Base-by-base conservation (phyloP, 1,140 invertebrate species). In the Drosophila watanabei region DNA sequence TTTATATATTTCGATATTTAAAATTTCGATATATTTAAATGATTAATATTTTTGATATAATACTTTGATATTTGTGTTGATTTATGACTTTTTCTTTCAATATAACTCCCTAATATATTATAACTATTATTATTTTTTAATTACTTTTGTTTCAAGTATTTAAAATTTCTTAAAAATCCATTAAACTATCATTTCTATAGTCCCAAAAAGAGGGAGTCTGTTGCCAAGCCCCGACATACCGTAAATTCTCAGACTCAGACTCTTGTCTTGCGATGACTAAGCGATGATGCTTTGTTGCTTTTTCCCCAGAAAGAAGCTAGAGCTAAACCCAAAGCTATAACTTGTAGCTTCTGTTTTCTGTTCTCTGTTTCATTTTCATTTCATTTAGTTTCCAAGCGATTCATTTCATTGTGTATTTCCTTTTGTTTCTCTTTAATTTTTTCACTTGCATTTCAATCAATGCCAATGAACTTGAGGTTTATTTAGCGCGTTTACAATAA, bases 391-490 rank as follows among this genome's bases (percentile, higher is more conserved):
- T 71, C 24, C 4, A 28, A 24, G 13, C 45, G 13, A 48, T 73
- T 30, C 37, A 16, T 48, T 72, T 78, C 56, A 43, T 63, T 80
- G 35, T 54, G 30, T 66, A 60, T 43, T 71, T 73, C 49, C 43
- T 51, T 62, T 81, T 45, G 48, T 16, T 61, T 54, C 71, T 58
- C 18, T 45, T 73, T n/a, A n/a, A n/a, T n/a, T 69, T 56, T 48
- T 63, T 77, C 52, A n/a, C 77, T 73, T 66, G 65, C 63, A 62
- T 78, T 89, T 84, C 64, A 80, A 88, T 84, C 65, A 81, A 84
- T 88, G 85, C 84, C 84, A 90, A 81, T 85, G 81, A 88, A 88
- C 81, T 90, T 90, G 79, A 73, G 54, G 79, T 82, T 89, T 75
- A 80, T 72, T 85, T 54, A 85, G 72, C 65, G 69, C 69, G 59